Base-by-base conservation (phyloP, 2,113 vertebrate genomes). In the Felis chaus region DNA sequence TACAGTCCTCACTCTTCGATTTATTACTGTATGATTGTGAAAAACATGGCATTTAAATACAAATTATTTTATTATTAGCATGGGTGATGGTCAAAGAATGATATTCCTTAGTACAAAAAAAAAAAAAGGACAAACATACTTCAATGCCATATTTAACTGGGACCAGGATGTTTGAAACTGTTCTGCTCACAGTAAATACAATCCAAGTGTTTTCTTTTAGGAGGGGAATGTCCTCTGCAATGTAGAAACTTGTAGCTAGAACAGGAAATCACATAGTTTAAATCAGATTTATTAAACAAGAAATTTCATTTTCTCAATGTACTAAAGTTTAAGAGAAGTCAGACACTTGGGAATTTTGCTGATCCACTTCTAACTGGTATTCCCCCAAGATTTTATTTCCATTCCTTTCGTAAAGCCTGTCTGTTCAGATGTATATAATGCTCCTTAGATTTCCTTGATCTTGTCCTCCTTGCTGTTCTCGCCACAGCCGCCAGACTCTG, bases 281-380 rank as follows among this genome's bases (percentile, higher is more conserved):
- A 85, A 73, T 41, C 0, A 21, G 25, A 89, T 85, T 97, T 95
- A 65, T 71, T 83, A 61, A 92, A 45, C 7, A 92, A 82, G 33
- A 82, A 48, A 68, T 25, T 66, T 85, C 16, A 74, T 95, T 93
- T 89, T 71, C 19, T 91, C 3, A 41, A 5, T 13, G 19, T 74
- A 71, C 39, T 79, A 79, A 63, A 41, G 3, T 94, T 80, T 89
- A 80, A 55, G 79, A 97, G 61, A 95, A 93, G 15, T 76, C 33
- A 92, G 39, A 81, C 25, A 36, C 78, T 81, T 87, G 39, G 29
- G 23, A 68, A 80, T 4, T 93, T 91, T 55, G 21, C 10, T 80
- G 78, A 73, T 74, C 15, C 10, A 71, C 39, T 83, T 78, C n/a
- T 50, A 18, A 78, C 50, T 71, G n/a, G 2, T 71, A n/a, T 84